Evolutionary conservation across 2,888 invertebrate species (phyloP).

Genomic region (Zaprionus bogoriensis): DNA sequence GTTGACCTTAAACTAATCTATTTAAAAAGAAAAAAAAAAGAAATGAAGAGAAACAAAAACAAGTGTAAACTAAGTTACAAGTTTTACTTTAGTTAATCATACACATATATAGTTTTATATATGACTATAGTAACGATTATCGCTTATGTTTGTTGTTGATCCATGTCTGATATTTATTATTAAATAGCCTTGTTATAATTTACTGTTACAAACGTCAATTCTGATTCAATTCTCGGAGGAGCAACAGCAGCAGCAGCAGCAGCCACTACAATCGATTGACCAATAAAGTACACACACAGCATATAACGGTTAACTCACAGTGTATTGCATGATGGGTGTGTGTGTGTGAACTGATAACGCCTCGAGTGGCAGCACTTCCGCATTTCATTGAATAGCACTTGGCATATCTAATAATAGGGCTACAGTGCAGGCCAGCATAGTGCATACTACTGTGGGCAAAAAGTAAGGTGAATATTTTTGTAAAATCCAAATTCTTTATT

Average conservation of each 20-base stretch:
- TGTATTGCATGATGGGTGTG: too few species aligned
- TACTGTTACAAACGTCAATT: conserved; percentile 56
- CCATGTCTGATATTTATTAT: conserved; percentile 76
- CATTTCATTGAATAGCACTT: too few species aligned
- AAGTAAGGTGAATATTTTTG: too few species aligned
- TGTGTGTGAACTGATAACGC: too few species aligned
- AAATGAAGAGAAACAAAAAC: conserved; percentile 1
- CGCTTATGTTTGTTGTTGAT: conserved; percentile 66
- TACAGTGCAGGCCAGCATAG: too few species aligned
- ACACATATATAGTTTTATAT: conserved; percentile 21
- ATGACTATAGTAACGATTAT: conserved; percentile 40
- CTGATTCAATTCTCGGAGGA: conserved; percentile 24
- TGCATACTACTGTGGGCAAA: too few species aligned
- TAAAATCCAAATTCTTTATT: too few species aligned
- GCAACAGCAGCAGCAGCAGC: conserved; percentile 2
- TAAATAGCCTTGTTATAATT: conserved; percentile 66
- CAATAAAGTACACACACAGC: conserved; percentile 53
- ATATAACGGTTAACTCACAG: background rate
- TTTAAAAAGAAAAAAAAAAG: conserved; percentile 14
- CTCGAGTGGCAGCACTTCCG: too few species aligned
- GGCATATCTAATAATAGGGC: too few species aligned
- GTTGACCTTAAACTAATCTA: conserved; percentile 43
- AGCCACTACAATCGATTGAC: conserved; percentile 52
- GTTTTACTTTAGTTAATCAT: conserved; percentile 48
- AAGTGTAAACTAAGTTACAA: conserved; percentile 32